Base-by-base conservation (phyloP, 2,797 vertebrate genomes). In the Balearica regulorum region DNA sequence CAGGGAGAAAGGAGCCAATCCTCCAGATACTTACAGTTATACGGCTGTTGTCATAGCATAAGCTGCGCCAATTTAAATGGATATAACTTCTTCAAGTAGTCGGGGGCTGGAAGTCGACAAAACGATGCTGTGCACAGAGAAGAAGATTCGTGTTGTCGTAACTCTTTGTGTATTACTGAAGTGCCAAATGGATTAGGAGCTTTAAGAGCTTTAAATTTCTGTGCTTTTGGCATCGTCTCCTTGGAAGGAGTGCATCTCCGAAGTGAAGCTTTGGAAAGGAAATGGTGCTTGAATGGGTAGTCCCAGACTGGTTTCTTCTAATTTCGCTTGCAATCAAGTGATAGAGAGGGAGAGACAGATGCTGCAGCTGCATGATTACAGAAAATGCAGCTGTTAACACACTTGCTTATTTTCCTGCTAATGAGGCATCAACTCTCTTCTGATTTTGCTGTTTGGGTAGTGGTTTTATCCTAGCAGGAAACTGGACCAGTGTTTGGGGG, bases 321-420 rank as follows among this genome's bases (percentile, higher is more conserved):
- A 93, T 94, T 95, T 92, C 83, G 21, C 94, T 95, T 70, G 86
- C 90, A 87, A 39, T 95, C 77, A 71, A 96, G 83, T 86, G 93
- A 65, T 81, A 25, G 89, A 83, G 94, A 75, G 76, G 89, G 85
- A 81, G 91, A 96, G 95, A 89, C 96, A 97, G 96, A 95, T 95
- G 96, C 94, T 96, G 91, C 96, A 97, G 96, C 95, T 97, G 96
- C 78, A 6, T 89, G 94, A 89, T 94, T 95, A 94, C 93, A 90
- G 95, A 70, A 84, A 3, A 64, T 93, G 93, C 96, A 97, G 96
- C 95, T 96, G 96, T 97, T 96, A 85, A 43, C 86, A 85, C 94
- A 91, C 89, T 96, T 93, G 93, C 90, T 93, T 77, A 51, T 93
- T 92, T 83, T 94, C 86, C 86, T 85, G 4, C 86, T 95, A 95